Base-by-base conservation (phyloP, 2,888 invertebrate genomes). In the Harpalus rubripes region DNA sequence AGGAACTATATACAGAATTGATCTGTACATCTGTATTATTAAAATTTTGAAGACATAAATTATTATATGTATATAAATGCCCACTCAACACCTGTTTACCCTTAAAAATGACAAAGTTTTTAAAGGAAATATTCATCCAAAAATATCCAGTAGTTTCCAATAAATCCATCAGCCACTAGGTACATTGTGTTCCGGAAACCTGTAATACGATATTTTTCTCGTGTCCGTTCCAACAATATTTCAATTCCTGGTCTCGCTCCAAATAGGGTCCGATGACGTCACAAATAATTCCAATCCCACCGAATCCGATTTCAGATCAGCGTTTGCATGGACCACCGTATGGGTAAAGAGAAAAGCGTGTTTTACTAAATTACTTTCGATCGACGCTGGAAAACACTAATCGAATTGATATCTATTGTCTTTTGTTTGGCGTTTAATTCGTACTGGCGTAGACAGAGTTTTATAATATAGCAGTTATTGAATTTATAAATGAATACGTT, bases 301-400 rank as follows among this genome's bases (percentile, higher is more conserved):
- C 16, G 7, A 59, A 56, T 56, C 56, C 15, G 7, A 56, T 56
- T 56, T 15, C 12, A 16, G 15, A 16, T 61, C 18, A 10, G 22
- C 61, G 61, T 18, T 22, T 61, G 61, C 10, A 22, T 61, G 61
- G 61, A 8, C 61, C 16, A 61, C 61, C n/a, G 15, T 59, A 15
- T 59, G 15, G 59, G 59, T 59, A 59, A 59, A 59, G 59, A 61
- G 61, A 61, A 59, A 61, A 59, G 59, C 59, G 15, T 59, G 61
- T 22, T 22, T 61, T 22, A 18, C 61, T 22, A 61, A 61, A 61
- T 61, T 61, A 61, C 61, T 22, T 22, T 61, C 61, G 22, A 61
- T 22, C 22, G 18, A 22, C 61, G 22, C 7, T 61, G 61, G 3
- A 61, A 61, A 61, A 61, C 61, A 22, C 7, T 61, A 6, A 61